Base-by-base conservation (phyloP, 2,797 vertebrate genomes). In the Sebastes vulpes region DNA sequence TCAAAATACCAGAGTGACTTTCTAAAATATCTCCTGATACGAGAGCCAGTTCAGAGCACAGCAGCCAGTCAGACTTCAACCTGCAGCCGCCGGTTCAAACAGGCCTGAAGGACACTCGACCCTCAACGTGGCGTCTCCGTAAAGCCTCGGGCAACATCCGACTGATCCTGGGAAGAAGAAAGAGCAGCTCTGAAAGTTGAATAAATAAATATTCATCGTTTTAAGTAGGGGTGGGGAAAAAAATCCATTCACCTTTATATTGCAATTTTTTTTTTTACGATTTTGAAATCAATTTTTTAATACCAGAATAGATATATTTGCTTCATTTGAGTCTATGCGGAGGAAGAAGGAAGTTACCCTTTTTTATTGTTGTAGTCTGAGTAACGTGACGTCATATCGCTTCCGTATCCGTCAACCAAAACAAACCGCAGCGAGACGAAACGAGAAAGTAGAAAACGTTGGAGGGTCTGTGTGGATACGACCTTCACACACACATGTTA, bases 1-100 rank as follows among this genome's bases (percentile, higher is more conserved):
- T 86, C n/a, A 57, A 77, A 84, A 83, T 65, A 78, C 58, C 78
- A 63, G 53, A 57, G 26, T 11, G 58, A 69, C 48, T 31, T 59
- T 79, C 23, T 68, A 58, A 74, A 81, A 76, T 50, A 31, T 70
- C 78, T 84, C 53, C 14, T 1, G 0, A 42, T 23, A 28, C 8
- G 35, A 65, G 77, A 63, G 52, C 26, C 54, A 3, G 21, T 16
- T 9, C 57, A 26, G n/a, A 72, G 60, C 77, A 67, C 42, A 38
- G 23, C 57, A 20, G 10, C 21, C 21, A 50, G 10, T 48, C 69
- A 35, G 2, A 31, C 56, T 50, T 3, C 32, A 26, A 48, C 60
- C 28, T 32, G 9, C 42, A 64, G 75, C 54, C 6, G 20, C 23
- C 2, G 16, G n/a, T 3, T 50, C 28, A 72, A 80, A 68, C 65